A percentile compares a stretch with the other conserved stretches of the same genome.
These are phyloP conservation scores for Tetragnatha montana DNA, from an alignment of 2,888 invertebrate species.

Conservation along the genomic window DNA sequence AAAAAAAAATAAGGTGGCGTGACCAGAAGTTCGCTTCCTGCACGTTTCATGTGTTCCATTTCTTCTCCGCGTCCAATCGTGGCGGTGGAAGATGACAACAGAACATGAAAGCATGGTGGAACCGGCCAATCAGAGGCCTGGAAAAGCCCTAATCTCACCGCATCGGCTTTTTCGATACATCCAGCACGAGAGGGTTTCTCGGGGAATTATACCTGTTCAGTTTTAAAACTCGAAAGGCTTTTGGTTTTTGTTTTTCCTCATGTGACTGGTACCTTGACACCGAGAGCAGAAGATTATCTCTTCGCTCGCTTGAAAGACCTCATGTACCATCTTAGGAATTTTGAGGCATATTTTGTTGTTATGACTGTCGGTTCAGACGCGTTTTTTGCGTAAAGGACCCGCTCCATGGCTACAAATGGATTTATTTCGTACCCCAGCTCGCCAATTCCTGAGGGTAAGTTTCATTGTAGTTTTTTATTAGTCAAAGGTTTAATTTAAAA, in stretches of 20 bases:
- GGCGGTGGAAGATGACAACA: constrained; percentile 7
- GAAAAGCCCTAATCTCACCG: constrained; percentile 34
- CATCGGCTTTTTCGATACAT: constrained; percentile 29
- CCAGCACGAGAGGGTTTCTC: constrained; percentile 11
- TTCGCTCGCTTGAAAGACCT: constrained; percentile 8
- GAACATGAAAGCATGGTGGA: constrained; percentile 2
- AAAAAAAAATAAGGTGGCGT: constrained; percentile 36
- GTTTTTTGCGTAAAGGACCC: neutral
- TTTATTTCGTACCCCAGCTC: constrained; percentile 7
- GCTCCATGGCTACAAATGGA: constrained; percentile 39
- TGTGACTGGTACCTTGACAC: constrained; percentile 34
- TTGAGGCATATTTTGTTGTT: neutral
- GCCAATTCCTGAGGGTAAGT: constrained; percentile 41
- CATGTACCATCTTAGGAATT: constrained; percentile 12
- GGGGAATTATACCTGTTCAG: constrained; percentile 6
- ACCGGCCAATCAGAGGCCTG: constrained; percentile 11
- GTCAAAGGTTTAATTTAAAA: too few species aligned
- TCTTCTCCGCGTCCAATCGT: constrained; percentile 8
- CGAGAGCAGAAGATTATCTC: neutral
- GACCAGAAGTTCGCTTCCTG: constrained; percentile 22
- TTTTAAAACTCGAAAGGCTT: neutral
- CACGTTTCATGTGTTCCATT: constrained; percentile 39
- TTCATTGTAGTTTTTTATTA: too few species aligned
- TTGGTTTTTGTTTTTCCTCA: constrained; percentile 17
- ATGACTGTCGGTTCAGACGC: neutral